Conservation (phyloP, 2,888 invertebrate genomes). For the Philaethria dido region DNA sequence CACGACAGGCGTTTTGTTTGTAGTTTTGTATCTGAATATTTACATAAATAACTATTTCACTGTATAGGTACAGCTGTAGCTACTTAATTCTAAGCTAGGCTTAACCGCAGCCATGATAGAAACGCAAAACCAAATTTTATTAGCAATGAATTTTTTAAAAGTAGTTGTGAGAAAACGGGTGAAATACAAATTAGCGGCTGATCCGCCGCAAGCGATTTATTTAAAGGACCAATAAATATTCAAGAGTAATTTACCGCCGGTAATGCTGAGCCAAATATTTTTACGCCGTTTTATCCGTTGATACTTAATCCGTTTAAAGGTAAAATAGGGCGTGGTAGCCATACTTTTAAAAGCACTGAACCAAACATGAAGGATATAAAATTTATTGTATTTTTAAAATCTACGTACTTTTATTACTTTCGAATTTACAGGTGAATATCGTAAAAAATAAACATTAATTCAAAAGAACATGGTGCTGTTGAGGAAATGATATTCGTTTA, state of each 20-base stretch:
- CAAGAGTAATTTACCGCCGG: slow-evolving; percentile 78
- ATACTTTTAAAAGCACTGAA: slow-evolving; percentile 5
- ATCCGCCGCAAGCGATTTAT: slow-evolving; percentile 76
- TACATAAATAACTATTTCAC: no score
- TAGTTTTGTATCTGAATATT: no score
- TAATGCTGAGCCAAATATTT: slow-evolving; percentile 31
- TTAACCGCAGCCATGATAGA: not conserved
- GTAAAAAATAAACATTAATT: not conserved
- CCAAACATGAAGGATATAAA: not conserved
- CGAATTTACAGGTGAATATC: not conserved
- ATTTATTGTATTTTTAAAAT: slow-evolving; percentile 7
- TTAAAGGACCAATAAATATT: slow-evolving; percentile 83
- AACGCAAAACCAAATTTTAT: not conserved
- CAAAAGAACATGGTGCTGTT: not conserved
- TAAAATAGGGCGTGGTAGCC: slow-evolving; percentile 10
- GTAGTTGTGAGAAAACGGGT: slow-evolving; percentile 17
- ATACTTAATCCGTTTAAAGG: slow-evolving; percentile 23
- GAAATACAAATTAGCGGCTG: slow-evolving; percentile 74
- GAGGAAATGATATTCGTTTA: no score
- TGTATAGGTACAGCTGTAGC: not conserved
- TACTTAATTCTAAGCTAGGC: not conserved
- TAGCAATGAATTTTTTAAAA: slow-evolving; percentile 16
- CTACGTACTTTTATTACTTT: not conserved
- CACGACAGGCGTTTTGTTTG: no score
- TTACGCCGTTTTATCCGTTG: slow-evolving; percentile 26